These are phyloP conservation scores for Listronotus bonariensis DNA, from an alignment of 1,140 invertebrate species.

Conservation along the genomic window DNA sequence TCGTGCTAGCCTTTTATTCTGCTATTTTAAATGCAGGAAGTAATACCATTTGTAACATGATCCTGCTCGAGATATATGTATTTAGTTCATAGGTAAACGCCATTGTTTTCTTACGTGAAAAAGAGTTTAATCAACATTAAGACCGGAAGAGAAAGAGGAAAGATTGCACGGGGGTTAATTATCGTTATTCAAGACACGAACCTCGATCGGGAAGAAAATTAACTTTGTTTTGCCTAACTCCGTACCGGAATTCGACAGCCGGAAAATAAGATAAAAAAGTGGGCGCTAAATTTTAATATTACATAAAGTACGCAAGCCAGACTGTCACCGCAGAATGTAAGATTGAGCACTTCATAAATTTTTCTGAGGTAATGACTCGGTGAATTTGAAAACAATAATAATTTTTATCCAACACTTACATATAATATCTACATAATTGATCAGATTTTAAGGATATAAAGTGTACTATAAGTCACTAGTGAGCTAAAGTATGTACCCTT, in stretches of 20 bases:
- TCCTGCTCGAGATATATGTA: too few species aligned
- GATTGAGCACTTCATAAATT: too few species aligned
- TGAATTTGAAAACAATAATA: too few species aligned
- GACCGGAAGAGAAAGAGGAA: neutral
- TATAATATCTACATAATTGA: too few species aligned
- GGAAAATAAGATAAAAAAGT: constrained; percentile 9
- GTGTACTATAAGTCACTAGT: too few species aligned
- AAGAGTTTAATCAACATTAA: constrained; percentile 21
- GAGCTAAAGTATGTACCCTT: too few species aligned
- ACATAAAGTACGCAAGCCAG: neutral
- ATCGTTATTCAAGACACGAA: constrained; percentile 15
- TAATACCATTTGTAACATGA: neutral
- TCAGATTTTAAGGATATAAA: too few species aligned
- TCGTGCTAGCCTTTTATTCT: neutral
- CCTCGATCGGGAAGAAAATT: constrained; percentile 3
- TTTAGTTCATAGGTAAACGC: constrained; percentile 6
- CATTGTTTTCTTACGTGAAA: constrained; percentile 15
- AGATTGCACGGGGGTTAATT: constrained; percentile 11
- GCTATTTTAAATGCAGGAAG: constrained; percentile 9
- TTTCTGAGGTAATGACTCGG: too few species aligned
- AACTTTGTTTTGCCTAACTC: constrained; percentile 4
- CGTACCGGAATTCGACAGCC: neutral
- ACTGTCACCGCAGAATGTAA: too few species aligned
- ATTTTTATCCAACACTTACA: too few species aligned
- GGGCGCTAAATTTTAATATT: neutral